Evolutionary conservation across 2,797 vertebrate genomes (phyloP), one percentile per base, ranked within the genome.

Genomic region (Scolopax bukidnonensis): DNA sequence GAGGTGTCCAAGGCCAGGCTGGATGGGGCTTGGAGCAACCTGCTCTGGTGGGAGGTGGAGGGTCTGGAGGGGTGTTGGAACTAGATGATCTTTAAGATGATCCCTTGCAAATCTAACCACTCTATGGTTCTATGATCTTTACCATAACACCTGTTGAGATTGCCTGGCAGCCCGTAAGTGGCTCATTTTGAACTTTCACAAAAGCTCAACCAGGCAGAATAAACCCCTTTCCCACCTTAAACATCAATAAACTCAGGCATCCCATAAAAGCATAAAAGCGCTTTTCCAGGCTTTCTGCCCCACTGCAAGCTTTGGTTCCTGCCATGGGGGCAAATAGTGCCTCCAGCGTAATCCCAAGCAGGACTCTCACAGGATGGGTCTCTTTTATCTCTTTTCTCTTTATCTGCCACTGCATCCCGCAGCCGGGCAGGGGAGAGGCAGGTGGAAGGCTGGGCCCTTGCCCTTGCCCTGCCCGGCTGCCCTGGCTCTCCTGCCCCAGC

Each of bases 401-500:
- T 23, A 23, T 47, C 45, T 47, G 41, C 50, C 50, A 2, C 1
- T 45, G 2, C 1, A 1, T 43, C 53, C 74, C 0, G 0, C 50
- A 79, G 69, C 20, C 1, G 1, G 41, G 21, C 67, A 74, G 53
- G 0, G 1, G 68, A 12, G 51, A 54, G 11, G 16, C 36, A 79
- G 83, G 57, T 73, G 68, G 68, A 47, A 11, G 45, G 40, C 61
- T 25, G 64, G 79, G 24, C 53, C 38, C 18, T 33, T 57, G 71
- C 56, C 70, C 53, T 87, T 85, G 36, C 59, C 25, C 65, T 80
- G 67, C 65, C 59, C 1, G 0, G 48, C 81, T 90, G 79, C 59
- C n/a, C 89, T 93, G 0, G 0, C 27, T 77, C 11, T 40, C 16
- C 61, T 41, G n/a, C 56, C 11, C 20, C 32, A 30, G 68, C 75